phyloP scores from a whole-genome alignment of 2,888 invertebrate species.

The Drosophila nigricruria region DNA sequence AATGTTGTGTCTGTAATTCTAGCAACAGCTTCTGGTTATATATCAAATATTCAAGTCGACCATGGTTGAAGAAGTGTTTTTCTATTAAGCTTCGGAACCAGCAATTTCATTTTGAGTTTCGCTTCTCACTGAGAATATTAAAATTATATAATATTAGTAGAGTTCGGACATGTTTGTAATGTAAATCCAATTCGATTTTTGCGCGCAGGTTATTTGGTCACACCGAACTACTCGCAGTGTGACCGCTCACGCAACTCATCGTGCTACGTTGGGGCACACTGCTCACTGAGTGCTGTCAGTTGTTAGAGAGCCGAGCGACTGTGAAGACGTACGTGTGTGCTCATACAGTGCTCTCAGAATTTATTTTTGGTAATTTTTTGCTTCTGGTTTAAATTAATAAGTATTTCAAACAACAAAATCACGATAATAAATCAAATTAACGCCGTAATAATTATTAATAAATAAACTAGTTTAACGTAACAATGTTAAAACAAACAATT shows the following conservation, averaged over 20 bases:
- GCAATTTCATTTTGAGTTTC: neutral
- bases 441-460: constrained; percentile 53
- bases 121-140: constrained; percentile 7
- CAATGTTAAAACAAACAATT: constrained; percentile 48
- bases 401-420: constrained; percentile 49
- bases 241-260: constrained; percentile 13
- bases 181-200: constrained; percentile 34
- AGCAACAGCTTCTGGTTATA: neutral
- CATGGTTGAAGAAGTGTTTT: neutral
- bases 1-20: constrained; percentile 9
- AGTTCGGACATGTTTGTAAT: constrained; percentile 20
- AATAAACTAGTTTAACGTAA: constrained; percentile 47
- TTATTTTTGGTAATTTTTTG: constrained; percentile 75
- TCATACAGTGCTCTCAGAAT: constrained; percentile 77
- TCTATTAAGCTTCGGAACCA: constrained; percentile 1
- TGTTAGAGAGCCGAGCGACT: constrained; percentile 69
- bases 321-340: constrained; percentile 79
- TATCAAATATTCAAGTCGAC: neutral
- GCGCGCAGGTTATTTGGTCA: constrained; percentile 30
- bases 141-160: constrained; percentile 31
- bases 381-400: constrained; percentile 62
- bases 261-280: constrained; percentile 47
- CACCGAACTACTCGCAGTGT: constrained; percentile 30
- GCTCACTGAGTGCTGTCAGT: constrained; percentile 45
- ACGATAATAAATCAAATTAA: constrained; percentile 55